A percentile compares a stretch with the other conserved stretches of the same genome.
Conservation (phyloP, 2,797 vertebrate genomes). For the Sandelia bainsii region DNA sequence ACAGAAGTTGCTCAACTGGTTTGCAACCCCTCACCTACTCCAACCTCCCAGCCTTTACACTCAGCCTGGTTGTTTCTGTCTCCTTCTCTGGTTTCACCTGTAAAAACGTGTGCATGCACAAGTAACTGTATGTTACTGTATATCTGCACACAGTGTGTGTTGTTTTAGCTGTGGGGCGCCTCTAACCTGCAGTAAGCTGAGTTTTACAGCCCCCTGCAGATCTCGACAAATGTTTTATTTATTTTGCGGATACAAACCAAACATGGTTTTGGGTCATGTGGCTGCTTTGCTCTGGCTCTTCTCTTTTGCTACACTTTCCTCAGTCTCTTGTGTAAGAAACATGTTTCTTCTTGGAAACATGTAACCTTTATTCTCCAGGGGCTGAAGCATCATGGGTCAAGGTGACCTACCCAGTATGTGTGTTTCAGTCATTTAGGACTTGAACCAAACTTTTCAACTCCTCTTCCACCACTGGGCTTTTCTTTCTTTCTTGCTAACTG, state of each 20-base stretch:
- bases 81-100: conserved; percentile 66
- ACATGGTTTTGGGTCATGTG: background rate
- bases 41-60: conserved; percentile 9
- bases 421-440: background rate
- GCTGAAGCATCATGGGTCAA: background rate
- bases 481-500: background rate
- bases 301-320: conserved; percentile 4
- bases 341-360: conserved; percentile 30
- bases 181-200: conserved; percentile 34
- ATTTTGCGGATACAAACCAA: background rate
- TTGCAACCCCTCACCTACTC: background rate
- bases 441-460: background rate
- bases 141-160: conserved; percentile 32
- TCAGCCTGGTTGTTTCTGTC: conserved; percentile 63
- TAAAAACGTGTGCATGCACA: background rate
- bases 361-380: conserved; percentile 9
- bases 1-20: conserved; percentile 14
- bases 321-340: conserved; percentile 14
- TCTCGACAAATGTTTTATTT: conserved; percentile 65
- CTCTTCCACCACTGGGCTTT: background rate
- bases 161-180: conserved; percentile 59
- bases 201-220: conserved; percentile 35
- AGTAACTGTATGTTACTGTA: conserved; percentile 5
- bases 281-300: background rate
- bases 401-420: background rate